Percentiles rank a stretch among this genome's conserved stretches.
These are phyloP conservation scores for Atta texana DNA, from an alignment of 1,140 invertebrate genomes.

Conservation along the genomic window DNA sequence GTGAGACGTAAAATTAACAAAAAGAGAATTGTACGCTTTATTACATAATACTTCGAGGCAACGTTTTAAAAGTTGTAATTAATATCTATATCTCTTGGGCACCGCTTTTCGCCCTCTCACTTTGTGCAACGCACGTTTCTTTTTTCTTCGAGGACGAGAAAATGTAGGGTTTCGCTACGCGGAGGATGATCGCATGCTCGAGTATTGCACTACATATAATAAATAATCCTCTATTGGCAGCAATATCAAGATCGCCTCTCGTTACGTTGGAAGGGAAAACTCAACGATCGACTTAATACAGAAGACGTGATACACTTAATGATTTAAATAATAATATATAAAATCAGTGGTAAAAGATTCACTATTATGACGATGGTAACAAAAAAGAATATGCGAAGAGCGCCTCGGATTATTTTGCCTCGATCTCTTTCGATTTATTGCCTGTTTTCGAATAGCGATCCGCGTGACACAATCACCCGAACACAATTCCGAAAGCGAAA, in stretches of 20 bases:
- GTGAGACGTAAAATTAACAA: slow-evolving; percentile 45
- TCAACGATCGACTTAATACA: slow-evolving; percentile 29
- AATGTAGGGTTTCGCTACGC: not conserved
- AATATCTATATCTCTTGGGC: not conserved
- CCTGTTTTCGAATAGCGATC: not conserved
- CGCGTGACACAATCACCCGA: not conserved
- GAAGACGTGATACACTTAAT: slow-evolving; percentile 25
- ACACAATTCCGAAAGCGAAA: not conserved
- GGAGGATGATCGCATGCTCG: slow-evolving; percentile 2
- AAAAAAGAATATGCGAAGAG: slow-evolving; percentile 10
- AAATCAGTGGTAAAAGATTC: slow-evolving; percentile 29
- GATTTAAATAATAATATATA: slow-evolving; percentile 32
- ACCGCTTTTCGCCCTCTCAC: not conserved
- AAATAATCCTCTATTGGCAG: slow-evolving; percentile 35
- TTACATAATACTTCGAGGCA: slow-evolving; percentile 60
- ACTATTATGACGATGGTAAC: not conserved
- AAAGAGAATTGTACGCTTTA: slow-evolving; percentile 43
- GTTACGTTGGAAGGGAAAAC: slow-evolving; percentile 32
- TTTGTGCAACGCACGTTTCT: slow-evolving; percentile 22
- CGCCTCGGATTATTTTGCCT: not conserved
- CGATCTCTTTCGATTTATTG: not conserved
- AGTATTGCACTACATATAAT: slow-evolving; percentile 32
- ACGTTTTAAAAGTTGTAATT: slow-evolving; percentile 36
- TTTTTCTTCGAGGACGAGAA: slow-evolving; percentile 20
- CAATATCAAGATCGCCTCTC: slow-evolving; percentile 17